phyloP scores from a whole-genome alignment of 2,113 vertebrate species.

The Hemiscyllium ocellatum region DNA sequence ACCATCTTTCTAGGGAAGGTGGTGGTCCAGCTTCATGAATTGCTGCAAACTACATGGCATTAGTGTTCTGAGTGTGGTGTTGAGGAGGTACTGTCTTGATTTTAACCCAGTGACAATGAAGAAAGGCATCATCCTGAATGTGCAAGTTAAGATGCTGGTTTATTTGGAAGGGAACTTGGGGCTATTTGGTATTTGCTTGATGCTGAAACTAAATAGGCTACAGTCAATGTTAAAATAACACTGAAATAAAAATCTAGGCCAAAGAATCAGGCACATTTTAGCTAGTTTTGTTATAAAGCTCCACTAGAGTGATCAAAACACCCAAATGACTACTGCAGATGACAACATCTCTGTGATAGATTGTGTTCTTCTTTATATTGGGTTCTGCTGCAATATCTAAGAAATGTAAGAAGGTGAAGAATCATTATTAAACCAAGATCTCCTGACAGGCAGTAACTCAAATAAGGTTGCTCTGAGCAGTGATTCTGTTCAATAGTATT shows the following conservation, averaged over 20 bases:
- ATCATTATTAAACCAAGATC: background rate
- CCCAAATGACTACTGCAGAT: background rate
- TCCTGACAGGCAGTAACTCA: background rate
- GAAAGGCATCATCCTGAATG: background rate
- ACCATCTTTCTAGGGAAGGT: background rate
- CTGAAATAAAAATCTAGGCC: conserved; percentile 4
- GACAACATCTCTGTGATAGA: conserved; percentile 29
- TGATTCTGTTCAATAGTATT: background rate
- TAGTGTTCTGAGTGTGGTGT: too few relatives aligned
- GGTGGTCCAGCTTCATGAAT: background rate
- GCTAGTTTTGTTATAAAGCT: background rate
- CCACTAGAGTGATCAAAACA: conserved; percentile 12
- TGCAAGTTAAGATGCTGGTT: background rate
- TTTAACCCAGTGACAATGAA: background rate
- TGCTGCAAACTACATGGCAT: background rate
- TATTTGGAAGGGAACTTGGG: background rate
- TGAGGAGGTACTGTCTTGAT: background rate
- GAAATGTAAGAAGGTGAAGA: background rate
- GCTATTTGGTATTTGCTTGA: background rate
- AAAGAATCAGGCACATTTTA: conserved; percentile 1
- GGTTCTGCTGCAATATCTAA: background rate
- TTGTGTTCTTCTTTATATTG: background rate
- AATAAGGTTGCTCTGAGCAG: background rate
- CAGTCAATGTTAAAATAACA: conserved; percentile 26
- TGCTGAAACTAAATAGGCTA: conserved; percentile 1